Base-by-base conservation (phyloP, 1,140 invertebrate species). In the Diorhabda elongata region DNA sequence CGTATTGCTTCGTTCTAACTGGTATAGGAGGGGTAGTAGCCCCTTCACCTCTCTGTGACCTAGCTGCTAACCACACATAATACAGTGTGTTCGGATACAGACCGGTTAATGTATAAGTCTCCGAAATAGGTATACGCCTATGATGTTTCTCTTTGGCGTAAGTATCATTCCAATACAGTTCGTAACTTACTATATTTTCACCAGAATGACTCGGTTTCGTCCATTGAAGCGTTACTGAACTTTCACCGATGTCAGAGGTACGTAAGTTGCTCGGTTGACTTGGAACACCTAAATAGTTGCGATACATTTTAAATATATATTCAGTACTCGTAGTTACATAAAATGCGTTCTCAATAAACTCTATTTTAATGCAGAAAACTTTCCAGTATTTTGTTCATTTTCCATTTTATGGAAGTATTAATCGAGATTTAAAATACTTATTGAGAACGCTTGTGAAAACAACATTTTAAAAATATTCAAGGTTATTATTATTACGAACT, bases 161-260 rank as follows among this genome's bases (percentile, higher is more conserved):
- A 42, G 96, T 97, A 80, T 98, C 96, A 83, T 98, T 98, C 93
- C 94, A 98, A 78, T 98, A 98, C 3, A 99, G 85, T 84, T 97
- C 95, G 83, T 98, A 98, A 76, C 92, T 94, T 58, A 95, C 88
- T 79, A 98, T 96, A 81, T 91, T 94, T 81, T 97, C 94, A 64
- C 92, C 91, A 65, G 93, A 91, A 84, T 96, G 94, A 72, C 90
- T 86, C 9, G 97, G 96, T 77, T 91, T 89, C 64, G 87, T 90
- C 97, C 97, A 99, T 74, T 90, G 89, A 74, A 98, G 85, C 66
- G 90, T 91, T 60, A 97, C 92, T 64, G 89, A 87, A 44, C 90
- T 93, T 80, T 94, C 91, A 66, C 91, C 91, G 64, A 92, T 89
- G 78, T 94, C 91, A 65, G 90, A 89, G 8, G 92, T 89, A 71